Percentiles rank a stretch among this genome's conserved stretches.
These are phyloP conservation scores for Batillaria attramentaria DNA, from an alignment of 1,140 invertebrate species.

Conservation along the genomic window DNA sequence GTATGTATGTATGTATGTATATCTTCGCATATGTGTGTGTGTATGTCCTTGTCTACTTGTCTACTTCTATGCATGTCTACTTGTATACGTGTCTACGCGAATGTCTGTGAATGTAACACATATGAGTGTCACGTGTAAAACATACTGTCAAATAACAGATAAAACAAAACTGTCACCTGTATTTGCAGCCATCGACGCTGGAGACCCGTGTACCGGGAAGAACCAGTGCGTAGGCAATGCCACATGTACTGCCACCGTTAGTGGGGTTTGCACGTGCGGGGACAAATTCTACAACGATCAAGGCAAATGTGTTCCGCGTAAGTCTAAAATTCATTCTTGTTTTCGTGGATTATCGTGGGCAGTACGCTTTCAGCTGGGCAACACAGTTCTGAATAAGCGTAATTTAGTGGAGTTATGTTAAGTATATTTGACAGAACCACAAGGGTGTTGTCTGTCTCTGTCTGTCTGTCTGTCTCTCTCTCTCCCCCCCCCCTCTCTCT, in stretches of 20 bases:
- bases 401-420: no score
- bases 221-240: constrained; percentile 31
- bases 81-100: background rate
- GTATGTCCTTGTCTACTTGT: background rate
- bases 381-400: no score
- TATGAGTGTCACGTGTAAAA: background rate
- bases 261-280: constrained; percentile 22
- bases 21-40: background rate
- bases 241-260: constrained; percentile 28
- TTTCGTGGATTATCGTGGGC: no score
- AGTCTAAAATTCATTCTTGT: background rate
- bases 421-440: no score
- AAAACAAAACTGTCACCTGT: background rate
- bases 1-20: background rate
- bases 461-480: background rate
- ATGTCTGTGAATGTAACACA: background rate
- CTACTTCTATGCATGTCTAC: background rate
- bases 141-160: no score
- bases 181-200: constrained; percentile 13
- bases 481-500: no score
- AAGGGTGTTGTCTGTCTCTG: constrained; percentile 15
- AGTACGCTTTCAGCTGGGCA: no score
- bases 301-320: background rate
- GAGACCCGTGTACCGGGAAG: constrained; percentile 30
- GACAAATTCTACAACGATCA: constrained; percentile 27